Conservation (phyloP, 2,113 vertebrate genomes). For the Cephalopholis sonnerati region DNA sequence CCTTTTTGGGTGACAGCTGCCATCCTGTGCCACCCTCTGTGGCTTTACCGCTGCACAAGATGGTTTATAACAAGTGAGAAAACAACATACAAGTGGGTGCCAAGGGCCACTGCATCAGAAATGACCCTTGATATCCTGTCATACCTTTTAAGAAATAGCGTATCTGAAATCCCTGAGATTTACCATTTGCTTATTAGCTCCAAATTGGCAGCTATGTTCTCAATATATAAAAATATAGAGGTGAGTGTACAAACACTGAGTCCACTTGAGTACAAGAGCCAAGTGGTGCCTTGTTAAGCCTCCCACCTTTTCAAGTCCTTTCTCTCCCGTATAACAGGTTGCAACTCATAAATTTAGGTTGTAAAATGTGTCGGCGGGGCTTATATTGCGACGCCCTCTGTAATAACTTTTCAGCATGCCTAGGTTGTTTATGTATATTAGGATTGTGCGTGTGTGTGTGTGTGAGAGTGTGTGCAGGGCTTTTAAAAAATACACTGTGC, state of each 20-base stretch:
- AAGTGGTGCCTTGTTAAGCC: slow-evolving; percentile 68
- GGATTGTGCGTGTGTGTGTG: slow-evolving; percentile 9
- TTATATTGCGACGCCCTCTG: slow-evolving; percentile 60
- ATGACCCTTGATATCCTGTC: slow-evolving; percentile 38
- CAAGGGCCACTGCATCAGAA: slow-evolving; percentile 34
- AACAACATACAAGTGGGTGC: slow-evolving; percentile 19
- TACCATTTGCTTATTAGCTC: slow-evolving; percentile 53
- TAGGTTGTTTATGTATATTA: slow-evolving; percentile 41
- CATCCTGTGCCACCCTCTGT: background rate
- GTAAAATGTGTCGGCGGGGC: slow-evolving; percentile 60
- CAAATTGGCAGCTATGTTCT: slow-evolving; percentile 38
- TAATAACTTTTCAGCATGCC: slow-evolving; percentile 59
- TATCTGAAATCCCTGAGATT: slow-evolving; percentile 30
- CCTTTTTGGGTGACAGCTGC: slow-evolving; percentile 29
- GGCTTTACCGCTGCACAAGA: slow-evolving; percentile 10
- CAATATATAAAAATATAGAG: slow-evolving; percentile 32
- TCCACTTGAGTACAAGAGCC: slow-evolving; percentile 47
- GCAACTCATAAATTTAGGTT: slow-evolving; percentile 61
- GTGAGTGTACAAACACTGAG: slow-evolving; percentile 53
- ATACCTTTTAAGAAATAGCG: slow-evolving; percentile 29
- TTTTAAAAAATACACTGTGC: slow-evolving; percentile 37
- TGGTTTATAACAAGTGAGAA: slow-evolving; percentile 41
- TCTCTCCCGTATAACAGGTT: slow-evolving; percentile 52
- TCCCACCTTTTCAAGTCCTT: slow-evolving; percentile 59
- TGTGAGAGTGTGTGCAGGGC: background rate